These are phyloP conservation scores for Hirundo rustica DNA, from an alignment of 2,797 vertebrate species.

Conservation along the genomic window DNA sequence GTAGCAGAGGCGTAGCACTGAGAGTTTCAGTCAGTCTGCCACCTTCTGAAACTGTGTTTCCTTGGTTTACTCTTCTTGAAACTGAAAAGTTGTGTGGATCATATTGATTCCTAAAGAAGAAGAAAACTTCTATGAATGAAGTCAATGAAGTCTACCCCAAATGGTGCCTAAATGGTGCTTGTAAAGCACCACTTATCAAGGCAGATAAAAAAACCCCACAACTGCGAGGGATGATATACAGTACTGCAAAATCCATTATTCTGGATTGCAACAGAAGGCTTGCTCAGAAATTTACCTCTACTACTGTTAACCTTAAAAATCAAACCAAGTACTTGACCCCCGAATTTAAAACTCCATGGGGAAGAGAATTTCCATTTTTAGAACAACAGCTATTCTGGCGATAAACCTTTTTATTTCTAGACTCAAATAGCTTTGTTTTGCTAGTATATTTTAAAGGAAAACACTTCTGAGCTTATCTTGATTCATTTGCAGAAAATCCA, in stretches of 20 bases:
- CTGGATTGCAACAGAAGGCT: background rate
- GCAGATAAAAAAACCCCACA: background rate
- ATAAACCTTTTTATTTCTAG: background rate
- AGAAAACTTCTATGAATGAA: background rate
- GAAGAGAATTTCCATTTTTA: background rate
- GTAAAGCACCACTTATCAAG: background rate
- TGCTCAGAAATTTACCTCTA: background rate
- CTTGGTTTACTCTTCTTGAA: conserved; percentile 1
- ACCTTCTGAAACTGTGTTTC: background rate
- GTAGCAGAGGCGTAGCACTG: background rate
- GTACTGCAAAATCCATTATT: background rate
- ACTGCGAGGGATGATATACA: background rate
- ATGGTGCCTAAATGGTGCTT: background rate
- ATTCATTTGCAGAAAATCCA: conserved; percentile 83
- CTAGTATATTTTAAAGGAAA: background rate
- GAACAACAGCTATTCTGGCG: background rate
- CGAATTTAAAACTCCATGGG: background rate
- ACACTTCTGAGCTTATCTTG: background rate
- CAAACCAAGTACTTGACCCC: background rate
- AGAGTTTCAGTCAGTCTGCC: background rate
- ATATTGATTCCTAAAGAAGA: background rate
- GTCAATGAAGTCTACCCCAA: background rate
- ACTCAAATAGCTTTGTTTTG: background rate
- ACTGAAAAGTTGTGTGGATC: background rate
- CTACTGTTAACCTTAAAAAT: background rate